Base-by-base conservation (phyloP, 2,113 vertebrate genomes). In the Hydrochoerus hydrochaeris region DNA sequence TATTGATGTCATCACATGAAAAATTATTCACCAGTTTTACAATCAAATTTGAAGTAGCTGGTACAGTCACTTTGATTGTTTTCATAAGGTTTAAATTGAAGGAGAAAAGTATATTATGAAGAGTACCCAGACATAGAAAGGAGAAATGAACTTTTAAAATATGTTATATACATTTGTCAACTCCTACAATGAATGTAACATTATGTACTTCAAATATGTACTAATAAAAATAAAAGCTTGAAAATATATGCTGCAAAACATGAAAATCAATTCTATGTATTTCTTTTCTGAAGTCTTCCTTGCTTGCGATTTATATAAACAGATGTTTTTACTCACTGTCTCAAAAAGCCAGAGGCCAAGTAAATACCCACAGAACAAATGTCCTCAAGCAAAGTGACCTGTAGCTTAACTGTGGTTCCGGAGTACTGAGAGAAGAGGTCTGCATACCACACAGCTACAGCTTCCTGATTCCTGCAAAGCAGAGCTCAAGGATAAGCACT, bases 391-490 rank as follows among this genome's bases (percentile, higher is more conserved):
- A 62, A 78, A 75, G 5, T 54, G 26, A 7, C 32, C 20, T 35
- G 38, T 67, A 52, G 16, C 4, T 20, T 10, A 44, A 35, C 52
- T 52, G 67, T 3, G 4, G 16, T n/a, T 80, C 16, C 63, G 2
- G 44, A 41, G 1, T 6, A 32, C 0, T 0, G 44, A 6, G 5
- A 14, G 5, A 22, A 1, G 5, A 57, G 0, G 22, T 5, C 20
- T 73, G 7, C 1, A 88, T 24, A 69, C 11, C 52, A 38, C 28
- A 85, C 4, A 28, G 1, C 35, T 13, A 38, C 32, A 0, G 4
- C 10, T 54, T 14, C 57, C 1, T 35, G 1, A 62, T 65, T 38
- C 22, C 7, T 8, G 54, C 7, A 0, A n/a, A 35, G 38, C 20
- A 73, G 12, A 54, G 13, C 8, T 91, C 30, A 26, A 6, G 24